Evolutionary conservation across 2,797 vertebrate genomes (phyloP).

Genomic region (Coreius guichenoti): DNA sequence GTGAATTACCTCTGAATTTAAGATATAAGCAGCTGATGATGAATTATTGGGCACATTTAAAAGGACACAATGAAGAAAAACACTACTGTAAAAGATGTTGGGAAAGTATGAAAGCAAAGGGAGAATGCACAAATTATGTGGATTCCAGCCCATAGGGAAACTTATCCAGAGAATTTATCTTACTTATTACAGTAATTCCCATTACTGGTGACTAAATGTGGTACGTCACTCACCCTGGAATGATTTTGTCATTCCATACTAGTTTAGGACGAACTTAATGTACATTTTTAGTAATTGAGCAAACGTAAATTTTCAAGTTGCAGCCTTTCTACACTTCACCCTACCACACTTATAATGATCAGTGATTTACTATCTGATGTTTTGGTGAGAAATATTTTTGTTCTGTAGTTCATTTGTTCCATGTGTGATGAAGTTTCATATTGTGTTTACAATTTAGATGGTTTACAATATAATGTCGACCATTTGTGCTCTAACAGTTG

Average conservation of each 20-base stretch:
- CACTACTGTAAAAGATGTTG: neutral
- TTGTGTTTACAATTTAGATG: neutral
- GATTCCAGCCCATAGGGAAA: too few species aligned
- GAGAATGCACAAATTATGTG: too few species aligned
- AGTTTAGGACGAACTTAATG: neutral
- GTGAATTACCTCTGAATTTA: too few species aligned
- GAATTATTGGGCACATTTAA: too few species aligned
- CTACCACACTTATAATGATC: neutral
- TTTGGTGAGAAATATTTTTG: neutral
- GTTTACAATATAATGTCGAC: neutral
- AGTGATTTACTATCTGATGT: neutral
- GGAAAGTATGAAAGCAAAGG: neutral
- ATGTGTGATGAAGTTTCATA: neutral
- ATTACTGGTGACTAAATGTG: neutral
- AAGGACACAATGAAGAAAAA: neutral
- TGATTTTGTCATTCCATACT: neutral
- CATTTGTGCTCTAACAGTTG: constrained; percentile 74
- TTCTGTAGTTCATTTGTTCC: neutral
- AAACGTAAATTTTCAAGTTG: neutral
- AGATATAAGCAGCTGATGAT: too few species aligned
- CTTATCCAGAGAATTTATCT: neutral
- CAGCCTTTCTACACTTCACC: neutral
- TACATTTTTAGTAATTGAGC: neutral
- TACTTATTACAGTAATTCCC: neutral
- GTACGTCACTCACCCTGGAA: neutral